These are phyloP conservation scores for Diachrysia chrysitis DNA, from an alignment of 2,888 invertebrate species.

Conservation along the genomic window DNA sequence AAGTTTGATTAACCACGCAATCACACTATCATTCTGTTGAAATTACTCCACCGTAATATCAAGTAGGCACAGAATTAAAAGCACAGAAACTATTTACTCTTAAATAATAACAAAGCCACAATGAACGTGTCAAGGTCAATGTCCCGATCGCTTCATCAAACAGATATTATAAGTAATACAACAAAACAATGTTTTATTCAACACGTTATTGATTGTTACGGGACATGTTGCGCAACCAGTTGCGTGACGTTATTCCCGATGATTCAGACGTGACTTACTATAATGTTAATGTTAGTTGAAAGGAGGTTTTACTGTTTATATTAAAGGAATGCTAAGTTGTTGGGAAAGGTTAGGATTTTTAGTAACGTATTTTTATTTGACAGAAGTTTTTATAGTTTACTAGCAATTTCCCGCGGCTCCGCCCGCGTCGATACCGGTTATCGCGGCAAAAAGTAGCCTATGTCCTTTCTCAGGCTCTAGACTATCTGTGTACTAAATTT, in stretches of 20 bases:
- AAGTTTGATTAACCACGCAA: too few species aligned
- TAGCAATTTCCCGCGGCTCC: too few species aligned
- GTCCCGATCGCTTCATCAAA: neutral
- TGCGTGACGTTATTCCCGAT: conserved; percentile 56
- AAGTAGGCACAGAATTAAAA: too few species aligned
- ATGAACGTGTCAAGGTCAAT: neutral
- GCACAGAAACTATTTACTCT: too few species aligned
- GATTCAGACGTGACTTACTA: conserved; percentile 64
- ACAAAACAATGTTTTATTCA: conserved; percentile 52
- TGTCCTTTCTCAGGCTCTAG: too few species aligned
- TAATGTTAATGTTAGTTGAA: conserved; percentile 34
- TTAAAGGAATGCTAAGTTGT: conserved; percentile 15
- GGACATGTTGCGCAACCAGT: conserved; percentile 43
- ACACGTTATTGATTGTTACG: conserved; percentile 52
- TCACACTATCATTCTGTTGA: too few species aligned
- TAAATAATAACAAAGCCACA: neutral
- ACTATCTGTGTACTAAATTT: too few species aligned
- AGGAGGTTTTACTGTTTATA: conserved; percentile 8
- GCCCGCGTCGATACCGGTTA: too few species aligned
- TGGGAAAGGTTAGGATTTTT: conserved; percentile 38
- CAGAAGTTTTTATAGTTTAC: neutral
- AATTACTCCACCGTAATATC: too few species aligned
- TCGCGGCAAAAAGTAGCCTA: too few species aligned
- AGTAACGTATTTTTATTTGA: neutral
- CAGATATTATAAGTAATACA: conserved; percentile 6